Conservation (phyloP, 2,113 vertebrate genomes). For the Acrocephalus kingi region DNA sequence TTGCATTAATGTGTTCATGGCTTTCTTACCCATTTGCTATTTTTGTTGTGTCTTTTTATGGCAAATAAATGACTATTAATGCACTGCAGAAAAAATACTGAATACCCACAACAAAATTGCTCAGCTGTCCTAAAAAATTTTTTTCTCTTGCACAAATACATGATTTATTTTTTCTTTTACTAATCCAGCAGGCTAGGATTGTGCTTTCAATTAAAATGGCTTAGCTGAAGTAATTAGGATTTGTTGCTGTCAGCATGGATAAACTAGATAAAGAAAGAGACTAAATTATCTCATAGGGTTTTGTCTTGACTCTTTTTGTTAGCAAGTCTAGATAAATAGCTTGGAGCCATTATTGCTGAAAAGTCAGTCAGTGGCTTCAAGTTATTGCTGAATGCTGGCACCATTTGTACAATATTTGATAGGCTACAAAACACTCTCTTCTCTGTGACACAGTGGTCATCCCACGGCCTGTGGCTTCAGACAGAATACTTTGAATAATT, state of each 20-base stretch:
- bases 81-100: background rate
- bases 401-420: background rate
- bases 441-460: background rate
- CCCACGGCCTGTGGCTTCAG: background rate
- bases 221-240: conserved; percentile 24
- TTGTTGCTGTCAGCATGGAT: conserved; percentile 17
- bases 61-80: background rate
- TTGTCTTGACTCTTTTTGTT: background rate
- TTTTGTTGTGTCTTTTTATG: background rate
- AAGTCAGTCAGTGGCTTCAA: background rate
- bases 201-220: conserved; percentile 28
- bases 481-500: background rate
- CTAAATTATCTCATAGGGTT: background rate
- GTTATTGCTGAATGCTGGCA: background rate
- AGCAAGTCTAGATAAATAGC: background rate
- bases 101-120: background rate
- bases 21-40: background rate
- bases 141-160: background rate
- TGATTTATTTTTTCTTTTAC: background rate
- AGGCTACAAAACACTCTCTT: background rate
- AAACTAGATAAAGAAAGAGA: conserved; percentile 18
- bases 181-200: background rate
- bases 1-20: background rate
- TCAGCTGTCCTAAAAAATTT: background rate
- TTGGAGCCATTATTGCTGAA: background rate